Conservation (phyloP, 1,140 invertebrate genomes). For the Amyelois transitella region DNA sequence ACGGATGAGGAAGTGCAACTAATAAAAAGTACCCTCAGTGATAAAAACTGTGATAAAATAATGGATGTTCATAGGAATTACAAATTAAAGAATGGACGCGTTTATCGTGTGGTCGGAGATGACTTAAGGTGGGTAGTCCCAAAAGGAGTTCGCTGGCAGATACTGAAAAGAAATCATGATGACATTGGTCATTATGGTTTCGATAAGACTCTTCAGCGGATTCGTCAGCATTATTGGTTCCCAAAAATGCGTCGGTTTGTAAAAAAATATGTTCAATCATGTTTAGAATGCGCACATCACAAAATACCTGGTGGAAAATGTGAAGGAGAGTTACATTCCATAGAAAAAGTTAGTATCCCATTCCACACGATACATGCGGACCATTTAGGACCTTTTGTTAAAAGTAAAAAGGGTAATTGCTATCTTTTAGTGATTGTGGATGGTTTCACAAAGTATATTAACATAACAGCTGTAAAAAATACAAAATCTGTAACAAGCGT, state of each 20-base stretch:
- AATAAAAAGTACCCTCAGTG: too few species aligned
- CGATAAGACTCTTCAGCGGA: not conserved
- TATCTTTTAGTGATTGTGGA: slow-evolving; percentile 8
- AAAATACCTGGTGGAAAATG: not conserved
- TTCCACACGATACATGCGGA: not conserved
- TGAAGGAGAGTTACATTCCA: not conserved
- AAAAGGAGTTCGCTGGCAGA: too few species aligned
- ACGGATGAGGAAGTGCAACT: too few species aligned
- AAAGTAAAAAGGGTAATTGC: slow-evolving; percentile 2
- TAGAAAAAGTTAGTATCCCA: not conserved
- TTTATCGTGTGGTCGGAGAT: too few species aligned
- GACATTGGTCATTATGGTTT: not conserved
- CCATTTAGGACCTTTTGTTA: slow-evolving; percentile 1
- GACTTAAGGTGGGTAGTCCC: too few species aligned
- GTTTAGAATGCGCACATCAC: not conserved
- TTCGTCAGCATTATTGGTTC: not conserved
- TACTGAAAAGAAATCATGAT: not conserved
- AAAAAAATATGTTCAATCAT: not conserved
- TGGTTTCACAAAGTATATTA: slow-evolving; percentile 5
- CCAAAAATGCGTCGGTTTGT: not conserved
- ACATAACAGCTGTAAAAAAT: not conserved
- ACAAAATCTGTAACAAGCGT: not conserved
- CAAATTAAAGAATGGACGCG: too few species aligned
- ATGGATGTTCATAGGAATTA: too few species aligned
- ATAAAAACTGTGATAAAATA: too few species aligned